Evolutionary conservation across 2,888 invertebrate genomes (phyloP).

Genomic region (Sinhomidia bicolor): DNA sequence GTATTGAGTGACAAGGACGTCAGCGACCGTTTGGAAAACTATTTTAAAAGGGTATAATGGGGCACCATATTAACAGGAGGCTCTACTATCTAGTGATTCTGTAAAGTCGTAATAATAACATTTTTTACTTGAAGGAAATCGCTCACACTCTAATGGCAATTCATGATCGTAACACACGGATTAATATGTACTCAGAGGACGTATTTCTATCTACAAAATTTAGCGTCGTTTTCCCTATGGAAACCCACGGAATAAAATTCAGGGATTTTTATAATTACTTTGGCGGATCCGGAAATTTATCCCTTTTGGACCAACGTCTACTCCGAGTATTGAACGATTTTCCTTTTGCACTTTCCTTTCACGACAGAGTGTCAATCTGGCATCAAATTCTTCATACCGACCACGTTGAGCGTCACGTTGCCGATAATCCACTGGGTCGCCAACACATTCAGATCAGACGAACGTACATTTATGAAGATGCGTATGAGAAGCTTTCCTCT

Average conservation of each 20-base stretch:
- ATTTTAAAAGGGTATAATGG: slow-evolving; percentile 51
- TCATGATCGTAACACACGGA: slow-evolving; percentile 92
- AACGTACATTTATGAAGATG: slow-evolving; percentile 98
- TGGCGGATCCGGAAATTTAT: slow-evolving; percentile 39
- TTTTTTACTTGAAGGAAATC: slow-evolving; percentile 83
- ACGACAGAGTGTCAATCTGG: slow-evolving; percentile 92
- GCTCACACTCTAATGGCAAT: slow-evolving; percentile 90
- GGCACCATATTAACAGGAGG: not conserved
- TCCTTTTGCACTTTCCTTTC: slow-evolving; percentile 96
- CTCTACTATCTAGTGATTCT: not conserved
- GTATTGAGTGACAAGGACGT: slow-evolving; percentile 68
- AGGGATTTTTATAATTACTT: no score
- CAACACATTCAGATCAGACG: slow-evolving; percentile 90
- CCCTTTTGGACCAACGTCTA: slow-evolving; percentile 82
- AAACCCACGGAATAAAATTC: slow-evolving; percentile 82
- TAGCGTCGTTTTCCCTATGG: slow-evolving; percentile 80
- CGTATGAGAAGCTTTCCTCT: slow-evolving; percentile 94
- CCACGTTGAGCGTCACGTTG: slow-evolving; percentile 85
- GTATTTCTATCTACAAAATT: slow-evolving; percentile 86
- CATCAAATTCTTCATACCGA: slow-evolving; percentile 87
- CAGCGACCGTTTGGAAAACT: slow-evolving; percentile 1
- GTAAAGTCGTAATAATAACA: no score
- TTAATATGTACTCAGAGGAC: slow-evolving; percentile 88
- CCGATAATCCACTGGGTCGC: slow-evolving; percentile 84
- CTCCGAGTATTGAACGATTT: slow-evolving; percentile 94